A percentile compares a stretch with the other conserved stretches of the same genome.
phyloP scores from a whole-genome alignment of 2,888 invertebrate species.

The Drosophila setosimentum region DNA sequence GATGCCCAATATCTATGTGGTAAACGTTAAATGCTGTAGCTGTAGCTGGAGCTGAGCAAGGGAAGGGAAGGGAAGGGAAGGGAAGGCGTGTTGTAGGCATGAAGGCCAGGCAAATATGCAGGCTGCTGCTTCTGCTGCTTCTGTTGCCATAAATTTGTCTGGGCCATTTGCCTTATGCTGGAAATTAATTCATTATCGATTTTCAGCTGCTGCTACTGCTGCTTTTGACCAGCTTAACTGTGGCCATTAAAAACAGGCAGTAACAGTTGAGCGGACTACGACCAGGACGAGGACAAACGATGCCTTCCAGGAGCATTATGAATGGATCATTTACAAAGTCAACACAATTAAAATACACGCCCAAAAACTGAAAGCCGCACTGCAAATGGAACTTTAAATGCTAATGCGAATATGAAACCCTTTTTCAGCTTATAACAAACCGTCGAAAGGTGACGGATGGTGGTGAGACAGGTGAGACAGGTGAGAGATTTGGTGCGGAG shows the following conservation, averaged over 20 bases:
- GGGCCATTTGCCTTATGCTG: slow-evolving; percentile 65
- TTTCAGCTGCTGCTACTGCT: slow-evolving; percentile 45
- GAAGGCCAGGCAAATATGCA: slow-evolving; percentile 29
- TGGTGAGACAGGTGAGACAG: too few species aligned
- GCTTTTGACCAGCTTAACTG: slow-evolving; percentile 40
- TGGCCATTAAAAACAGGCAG: slow-evolving; percentile 48
- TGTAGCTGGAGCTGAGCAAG: slow-evolving; percentile 5
- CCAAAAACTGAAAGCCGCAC: slow-evolving; percentile 39
- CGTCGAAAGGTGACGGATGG: slow-evolving; percentile 4
- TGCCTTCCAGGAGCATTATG: slow-evolving; percentile 72
- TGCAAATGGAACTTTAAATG: slow-evolving; percentile 16
- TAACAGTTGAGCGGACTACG: slow-evolving; percentile 5
- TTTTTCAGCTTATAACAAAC: slow-evolving; percentile 42
- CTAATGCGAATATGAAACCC: slow-evolving; percentile 32
- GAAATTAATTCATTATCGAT: slow-evolving; percentile 78
- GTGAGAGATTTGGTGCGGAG: background rate
- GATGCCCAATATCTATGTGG: slow-evolving; percentile 34
- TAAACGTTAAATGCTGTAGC: slow-evolving; percentile 43
- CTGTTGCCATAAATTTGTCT: slow-evolving; percentile 71
- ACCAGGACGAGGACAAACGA: slow-evolving; percentile 20
- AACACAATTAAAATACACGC: slow-evolving; percentile 74
- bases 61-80: background rate
- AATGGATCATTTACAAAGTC: slow-evolving; percentile 76
- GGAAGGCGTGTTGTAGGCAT: background rate
- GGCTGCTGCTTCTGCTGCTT: slow-evolving; percentile 9